Evolutionary conservation across 2,888 invertebrate genomes (phyloP).

Genomic region (Pseudococcus jackbeardsleyi): DNA sequence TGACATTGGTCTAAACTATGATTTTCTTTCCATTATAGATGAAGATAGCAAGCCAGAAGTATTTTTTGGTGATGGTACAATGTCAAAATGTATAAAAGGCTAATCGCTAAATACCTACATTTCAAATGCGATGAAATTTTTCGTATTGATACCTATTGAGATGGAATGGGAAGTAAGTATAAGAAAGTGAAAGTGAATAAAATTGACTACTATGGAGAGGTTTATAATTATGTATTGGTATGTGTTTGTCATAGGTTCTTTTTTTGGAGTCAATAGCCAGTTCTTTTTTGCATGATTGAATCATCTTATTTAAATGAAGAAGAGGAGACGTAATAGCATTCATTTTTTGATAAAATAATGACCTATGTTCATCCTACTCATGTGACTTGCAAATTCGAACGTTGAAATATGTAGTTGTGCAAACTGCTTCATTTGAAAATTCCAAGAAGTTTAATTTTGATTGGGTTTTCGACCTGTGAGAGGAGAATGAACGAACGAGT

Average conservation of each 20-base stretch:
- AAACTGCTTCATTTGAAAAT: background rate
- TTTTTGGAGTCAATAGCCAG: background rate
- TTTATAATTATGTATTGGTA: no score
- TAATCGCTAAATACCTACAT: background rate
- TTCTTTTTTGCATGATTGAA: background rate
- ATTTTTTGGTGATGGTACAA: background rate
- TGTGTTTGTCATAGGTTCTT: background rate
- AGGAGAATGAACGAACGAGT: no score
- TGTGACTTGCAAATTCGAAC: background rate
- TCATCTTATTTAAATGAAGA: background rate
- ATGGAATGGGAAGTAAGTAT: background rate
- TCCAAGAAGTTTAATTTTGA: background rate
- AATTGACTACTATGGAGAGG: background rate
- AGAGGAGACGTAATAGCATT: background rate
- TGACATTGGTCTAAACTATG: conserved; percentile 13
- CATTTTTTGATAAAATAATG: background rate
- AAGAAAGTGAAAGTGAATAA: conserved; percentile 25
- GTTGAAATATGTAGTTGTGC: background rate
- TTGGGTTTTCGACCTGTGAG: background rate
- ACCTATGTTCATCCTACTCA: background rate
- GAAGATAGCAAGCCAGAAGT: background rate
- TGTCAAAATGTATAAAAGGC: background rate
- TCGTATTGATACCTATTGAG: background rate
- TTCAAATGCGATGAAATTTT: background rate
- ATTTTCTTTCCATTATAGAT: conserved; percentile 6